Conservation (phyloP, 1,140 invertebrate species). For the Neomicropteryx cornuta region DNA sequence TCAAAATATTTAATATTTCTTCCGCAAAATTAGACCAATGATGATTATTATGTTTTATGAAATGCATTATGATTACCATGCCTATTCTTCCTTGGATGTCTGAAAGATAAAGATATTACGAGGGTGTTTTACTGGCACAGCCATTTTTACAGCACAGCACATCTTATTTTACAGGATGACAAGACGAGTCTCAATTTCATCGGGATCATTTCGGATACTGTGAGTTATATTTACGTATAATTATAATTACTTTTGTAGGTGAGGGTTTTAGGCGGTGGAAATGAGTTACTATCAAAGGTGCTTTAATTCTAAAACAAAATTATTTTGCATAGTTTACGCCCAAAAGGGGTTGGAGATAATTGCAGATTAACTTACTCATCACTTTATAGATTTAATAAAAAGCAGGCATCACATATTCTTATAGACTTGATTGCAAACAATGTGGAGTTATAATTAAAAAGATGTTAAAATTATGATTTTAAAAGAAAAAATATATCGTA, state of each 20-base stretch:
- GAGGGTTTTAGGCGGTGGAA: too few species aligned
- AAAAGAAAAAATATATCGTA: too few species aligned
- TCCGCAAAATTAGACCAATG: too few species aligned
- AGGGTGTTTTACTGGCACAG: constrained; percentile 5
- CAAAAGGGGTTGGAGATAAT: too few species aligned
- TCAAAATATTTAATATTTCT: constrained; percentile 8
- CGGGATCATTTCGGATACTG: not conserved
- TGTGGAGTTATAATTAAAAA: not conserved
- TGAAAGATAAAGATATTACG: not conserved
- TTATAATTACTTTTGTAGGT: too few species aligned
- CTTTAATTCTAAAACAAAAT: too few species aligned
- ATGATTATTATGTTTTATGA: constrained; percentile 10
- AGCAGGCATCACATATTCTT: not conserved
- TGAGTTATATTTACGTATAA: too few species aligned
- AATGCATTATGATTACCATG: constrained; percentile 4
- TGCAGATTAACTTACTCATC: too few species aligned
- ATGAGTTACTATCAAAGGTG: too few species aligned
- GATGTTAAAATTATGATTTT: not conserved
- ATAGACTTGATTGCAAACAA: not conserved
- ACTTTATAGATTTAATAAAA: too few species aligned
- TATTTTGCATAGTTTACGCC: too few species aligned
- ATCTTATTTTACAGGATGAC: constrained; percentile 6
- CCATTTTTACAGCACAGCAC: constrained; percentile 4
- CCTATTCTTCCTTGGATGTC: constrained; percentile 6
- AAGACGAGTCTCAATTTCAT: constrained; percentile 5